Base-by-base conservation (phyloP, 1,140 invertebrate genomes). In the Gryllus bimaculatus region DNA sequence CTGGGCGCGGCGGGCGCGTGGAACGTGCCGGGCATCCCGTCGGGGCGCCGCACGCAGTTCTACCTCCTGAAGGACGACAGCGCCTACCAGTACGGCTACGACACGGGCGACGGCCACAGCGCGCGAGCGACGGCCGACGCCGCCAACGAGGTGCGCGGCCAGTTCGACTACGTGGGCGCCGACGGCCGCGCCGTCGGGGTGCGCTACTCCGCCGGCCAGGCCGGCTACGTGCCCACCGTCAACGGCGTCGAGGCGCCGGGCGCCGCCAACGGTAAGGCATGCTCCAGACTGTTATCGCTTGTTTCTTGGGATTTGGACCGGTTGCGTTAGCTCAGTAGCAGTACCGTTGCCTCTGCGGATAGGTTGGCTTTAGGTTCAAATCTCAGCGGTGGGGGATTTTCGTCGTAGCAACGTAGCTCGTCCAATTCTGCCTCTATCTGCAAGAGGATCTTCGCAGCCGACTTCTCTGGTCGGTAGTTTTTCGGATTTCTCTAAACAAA, bases 41-140 rank as follows among this genome's bases (percentile, higher is more conserved):
- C 81, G 18, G 82, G 81, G 39, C 78, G 80, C 20, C 66, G 82
- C 21, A 73, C 80, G 7, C 79, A 83, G 76, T 83, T 79, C 77
- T 79, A 81, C 15, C 73, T 82, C 73, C 74, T 81, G 18, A 66
- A 81, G 3, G 75, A 80, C 47, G 78, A 82, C 77, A 82, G 82
- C 8, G 78, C 49, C 8, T 83, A 82, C 78, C 81, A 80, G 77
- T 83, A 79, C 49, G 82, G 82, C 1, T 83, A 82, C 54, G 82
- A 83, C 77, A 83, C 82, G n/a, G 82, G 82, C 0, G 76, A 77
- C 20, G 79, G 80, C 48, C 80, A 79, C 12, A 49, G 47, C 47
- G 79, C 79, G 73, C 77, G 73, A 0, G 81, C 80, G 20, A 78
- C 80, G 77, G 77, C 78, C 21, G 81, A 82, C 78, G 48, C 81